A percentile compares a stretch with the other conserved stretches of the same genome.
phyloP scores from a whole-genome alignment of 2,888 invertebrate species.

The Tiphia femorata region DNA sequence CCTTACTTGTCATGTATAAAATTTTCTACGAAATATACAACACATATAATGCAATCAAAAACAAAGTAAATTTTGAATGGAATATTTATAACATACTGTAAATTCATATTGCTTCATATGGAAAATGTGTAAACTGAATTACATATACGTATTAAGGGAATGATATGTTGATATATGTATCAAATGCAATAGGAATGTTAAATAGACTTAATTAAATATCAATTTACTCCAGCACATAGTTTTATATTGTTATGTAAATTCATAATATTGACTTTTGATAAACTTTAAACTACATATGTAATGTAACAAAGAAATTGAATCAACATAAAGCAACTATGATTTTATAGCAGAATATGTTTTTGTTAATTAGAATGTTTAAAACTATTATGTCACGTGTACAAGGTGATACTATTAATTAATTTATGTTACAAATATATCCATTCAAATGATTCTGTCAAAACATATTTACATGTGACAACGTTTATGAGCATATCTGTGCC shows the following conservation, averaged over 20 bases:
- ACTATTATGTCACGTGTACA: too few relatives aligned
- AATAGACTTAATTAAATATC: constrained; percentile 3
- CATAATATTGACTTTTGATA: too few relatives aligned
- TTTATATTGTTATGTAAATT: too few relatives aligned
- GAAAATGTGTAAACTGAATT: not conserved
- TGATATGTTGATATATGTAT: constrained; percentile 5
- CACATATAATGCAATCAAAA: not conserved
- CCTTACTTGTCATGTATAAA: constrained; percentile 46
- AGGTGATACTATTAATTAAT: not conserved
- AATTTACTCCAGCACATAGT: too few relatives aligned
- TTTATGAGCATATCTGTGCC: too few relatives aligned
- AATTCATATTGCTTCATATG: not conserved
- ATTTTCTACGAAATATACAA: constrained; percentile 29
- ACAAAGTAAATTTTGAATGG: constrained; percentile 30
- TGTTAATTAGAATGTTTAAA: too few relatives aligned
- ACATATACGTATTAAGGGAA: constrained; percentile 11
- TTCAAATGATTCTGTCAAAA: constrained; percentile 27
- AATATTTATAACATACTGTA: constrained; percentile 36
- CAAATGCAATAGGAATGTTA: constrained; percentile 17
- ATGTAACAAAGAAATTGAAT: too few relatives aligned
- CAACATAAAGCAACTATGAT: too few relatives aligned
- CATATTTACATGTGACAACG: not conserved
- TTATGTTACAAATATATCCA: constrained; percentile 44
- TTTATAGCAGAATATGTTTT: too few relatives aligned
- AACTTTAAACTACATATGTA: too few relatives aligned